Evolutionary conservation across 1,140 invertebrate species (phyloP).

Genomic region (honey bee (Apis mellifera)): Amel_HAv3.1 CM009940.2:8656501-8657000

Average conservation of each 20-base stretch:
- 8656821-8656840: background rate
- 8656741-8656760: background rate
- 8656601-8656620: background rate
- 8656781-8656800: background rate
- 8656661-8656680: background rate
- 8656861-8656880: too few relatives aligned
- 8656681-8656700: background rate
- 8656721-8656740: too few relatives aligned
- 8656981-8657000: too few relatives aligned
- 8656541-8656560: background rate
- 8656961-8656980: too few relatives aligned
- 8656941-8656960: background rate
- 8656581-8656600: conserved; percentile 12
- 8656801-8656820: background rate
- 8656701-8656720: background rate
- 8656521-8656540: conserved; percentile 48
- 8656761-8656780: background rate
- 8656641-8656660: background rate
- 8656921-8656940: background rate
- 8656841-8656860: background rate
- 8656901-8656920: background rate
- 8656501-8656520: background rate
- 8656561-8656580: too few relatives aligned
- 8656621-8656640: background rate
- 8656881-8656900: background rate